These are phyloP conservation scores for Cylloceria caligata DNA, from an alignment of 2,888 invertebrate genomes.

Conservation along the genomic window DNA sequence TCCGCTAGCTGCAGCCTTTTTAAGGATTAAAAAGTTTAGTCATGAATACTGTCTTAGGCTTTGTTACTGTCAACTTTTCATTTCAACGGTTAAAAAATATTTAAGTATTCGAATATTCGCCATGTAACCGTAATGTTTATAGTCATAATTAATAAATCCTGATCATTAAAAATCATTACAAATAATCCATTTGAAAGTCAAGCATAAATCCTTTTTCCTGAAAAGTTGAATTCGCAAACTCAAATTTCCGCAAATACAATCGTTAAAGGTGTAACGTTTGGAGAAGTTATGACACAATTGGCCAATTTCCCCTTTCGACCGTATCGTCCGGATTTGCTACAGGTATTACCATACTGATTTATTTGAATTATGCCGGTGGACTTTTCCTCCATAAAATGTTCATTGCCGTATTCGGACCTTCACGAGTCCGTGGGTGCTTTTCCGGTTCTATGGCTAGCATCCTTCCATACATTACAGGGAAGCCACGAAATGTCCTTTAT, in stretches of 20 bases:
- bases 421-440: slow-evolving; percentile 3
- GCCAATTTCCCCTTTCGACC: background rate
- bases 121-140: background rate
- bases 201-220: background rate
- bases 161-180: too few species aligned
- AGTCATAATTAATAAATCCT: too few species aligned
- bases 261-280: background rate
- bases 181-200: background rate
- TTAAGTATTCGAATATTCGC: too few species aligned
- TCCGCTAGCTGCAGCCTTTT: background rate
- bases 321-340: slow-evolving; percentile 6
- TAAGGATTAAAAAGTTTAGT: background rate
- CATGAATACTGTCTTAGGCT: background rate
- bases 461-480: background rate
- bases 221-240: background rate
- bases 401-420: slow-evolving; percentile 28
- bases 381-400: slow-evolving; percentile 32
- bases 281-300: slow-evolving; percentile 22
- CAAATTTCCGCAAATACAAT: background rate
- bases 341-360: slow-evolving; percentile 31
- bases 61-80: background rate
- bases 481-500: slow-evolving; percentile 33
- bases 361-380: background rate
- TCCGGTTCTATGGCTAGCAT: background rate
- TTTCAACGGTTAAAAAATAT: too few species aligned